These are phyloP conservation scores for Orbicella faveolata DNA, from an alignment of 64 coral and sea anemone genomes.

Conservation along the genomic window DNA sequence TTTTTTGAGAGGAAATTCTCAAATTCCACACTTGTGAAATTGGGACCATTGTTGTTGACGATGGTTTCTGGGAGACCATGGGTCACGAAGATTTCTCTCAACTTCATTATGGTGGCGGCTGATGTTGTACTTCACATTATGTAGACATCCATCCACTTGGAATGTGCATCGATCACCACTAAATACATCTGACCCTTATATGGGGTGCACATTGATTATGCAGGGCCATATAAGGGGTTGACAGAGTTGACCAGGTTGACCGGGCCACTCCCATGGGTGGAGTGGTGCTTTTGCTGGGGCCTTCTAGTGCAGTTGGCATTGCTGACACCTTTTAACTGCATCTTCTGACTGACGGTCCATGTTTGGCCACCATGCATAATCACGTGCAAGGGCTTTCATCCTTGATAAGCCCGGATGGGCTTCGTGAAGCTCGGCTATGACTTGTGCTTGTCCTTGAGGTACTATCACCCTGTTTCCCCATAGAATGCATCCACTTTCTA, in stretches of 20 bases:
- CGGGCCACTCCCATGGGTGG: neutral
- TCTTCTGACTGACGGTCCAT: neutral
- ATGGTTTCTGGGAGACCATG: slow-evolving; percentile 20
- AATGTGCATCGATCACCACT: too few relatives aligned
- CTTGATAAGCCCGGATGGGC: neutral
- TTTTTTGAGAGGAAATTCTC: slow-evolving; percentile 14
- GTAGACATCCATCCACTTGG: neutral
- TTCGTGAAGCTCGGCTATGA: too few relatives aligned
- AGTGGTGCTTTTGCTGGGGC: neutral
- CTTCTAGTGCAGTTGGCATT: neutral
- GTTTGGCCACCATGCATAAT: neutral
- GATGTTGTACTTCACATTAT: slow-evolving; percentile 1
- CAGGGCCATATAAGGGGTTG: too few relatives aligned
- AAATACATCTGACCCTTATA: too few relatives aligned
- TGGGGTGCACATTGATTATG: too few relatives aligned
- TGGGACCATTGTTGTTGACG: neutral
- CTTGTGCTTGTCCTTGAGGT: neutral
- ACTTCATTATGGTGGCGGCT: neutral
- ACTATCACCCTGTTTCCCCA: neutral
- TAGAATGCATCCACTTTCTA: neutral
- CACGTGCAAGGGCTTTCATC: neutral
- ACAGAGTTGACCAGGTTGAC: too few relatives aligned
- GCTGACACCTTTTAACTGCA: neutral
- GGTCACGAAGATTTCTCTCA: neutral
- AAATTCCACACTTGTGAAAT: slow-evolving; percentile 51